A percentile compares a stretch with the other conserved stretches of the same genome.
phyloP scores from a whole-genome alignment of 2,888 invertebrate species.

The Gortyna flavago region DNA sequence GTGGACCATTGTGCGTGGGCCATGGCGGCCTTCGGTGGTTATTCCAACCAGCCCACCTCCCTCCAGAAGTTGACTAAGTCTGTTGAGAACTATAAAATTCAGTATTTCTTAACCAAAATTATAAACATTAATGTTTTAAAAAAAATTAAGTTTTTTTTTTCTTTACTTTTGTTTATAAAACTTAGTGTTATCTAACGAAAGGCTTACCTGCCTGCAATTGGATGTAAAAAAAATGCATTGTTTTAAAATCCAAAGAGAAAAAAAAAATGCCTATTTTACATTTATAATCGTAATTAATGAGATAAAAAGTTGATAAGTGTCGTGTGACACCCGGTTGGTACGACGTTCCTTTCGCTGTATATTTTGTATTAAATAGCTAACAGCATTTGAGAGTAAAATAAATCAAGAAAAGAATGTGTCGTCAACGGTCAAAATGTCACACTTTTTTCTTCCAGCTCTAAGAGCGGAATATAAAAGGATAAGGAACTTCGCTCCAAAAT shows the following conservation, averaged over 20 bases:
- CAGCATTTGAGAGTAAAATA: neutral
- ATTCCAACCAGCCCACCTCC: too few relatives aligned
- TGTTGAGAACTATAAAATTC: too few relatives aligned
- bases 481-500: neutral
- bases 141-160: neutral
- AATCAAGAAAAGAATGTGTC: neutral
- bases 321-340: neutral
- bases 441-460: neutral
- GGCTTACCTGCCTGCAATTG: too few relatives aligned
- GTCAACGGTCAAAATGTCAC: neutral
- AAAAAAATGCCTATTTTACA: neutral
- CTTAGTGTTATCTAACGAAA: neutral
- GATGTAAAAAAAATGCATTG: neutral
- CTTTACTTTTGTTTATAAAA: too few relatives aligned
- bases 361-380: neutral
- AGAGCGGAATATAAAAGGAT: too few relatives aligned
- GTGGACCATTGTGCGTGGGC: too few relatives aligned
- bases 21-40: too few relatives aligned
- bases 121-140: neutral
- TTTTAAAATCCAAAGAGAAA: conserved; percentile 13
- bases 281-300: neutral
- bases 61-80: too few relatives aligned
- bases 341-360: neutral
- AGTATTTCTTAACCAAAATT: conserved; percentile 29
- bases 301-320: neutral